Conservation (phyloP, 2,797 vertebrate species). For the Myoxocephalus aenaeus region DNA sequence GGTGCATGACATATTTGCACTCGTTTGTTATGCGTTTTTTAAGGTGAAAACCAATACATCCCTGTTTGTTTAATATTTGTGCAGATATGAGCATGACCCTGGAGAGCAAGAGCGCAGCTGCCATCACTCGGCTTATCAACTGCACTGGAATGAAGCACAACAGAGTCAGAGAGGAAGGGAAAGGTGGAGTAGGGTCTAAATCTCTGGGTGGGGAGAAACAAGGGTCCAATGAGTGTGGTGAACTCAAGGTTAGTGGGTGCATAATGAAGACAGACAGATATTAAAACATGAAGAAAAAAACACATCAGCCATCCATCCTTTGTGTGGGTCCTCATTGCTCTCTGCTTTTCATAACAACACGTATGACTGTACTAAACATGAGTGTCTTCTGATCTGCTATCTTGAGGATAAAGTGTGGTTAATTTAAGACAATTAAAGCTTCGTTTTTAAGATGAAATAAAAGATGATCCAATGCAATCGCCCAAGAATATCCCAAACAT, state of each 20-base stretch:
- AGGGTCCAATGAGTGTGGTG: neutral
- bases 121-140: conserved; percentile 7
- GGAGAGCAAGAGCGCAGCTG: too few species aligned
- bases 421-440: neutral
- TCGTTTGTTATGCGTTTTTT: neutral
- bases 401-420: neutral
- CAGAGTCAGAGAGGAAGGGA: conserved; percentile 13
- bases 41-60: neutral
- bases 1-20: conserved; percentile 6
- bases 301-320: neutral
- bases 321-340: neutral
- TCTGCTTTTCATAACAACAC: neutral
- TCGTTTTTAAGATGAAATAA: neutral
- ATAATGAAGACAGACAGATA: conserved; percentile 8
- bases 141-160: conserved; percentile 7
- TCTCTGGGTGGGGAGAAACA: neutral
- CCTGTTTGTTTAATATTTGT: too few species aligned
- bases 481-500: neutral
- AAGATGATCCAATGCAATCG: neutral
- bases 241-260: conserved; percentile 24
- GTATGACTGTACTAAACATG: neutral
- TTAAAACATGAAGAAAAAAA: conserved; percentile 1
- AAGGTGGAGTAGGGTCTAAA: conserved; percentile 16
- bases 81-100: too few species aligned
- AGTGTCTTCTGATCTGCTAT: neutral